Conservation (phyloP, 1,140 invertebrate genomes). For the Drosophila kepulauana region DNA sequence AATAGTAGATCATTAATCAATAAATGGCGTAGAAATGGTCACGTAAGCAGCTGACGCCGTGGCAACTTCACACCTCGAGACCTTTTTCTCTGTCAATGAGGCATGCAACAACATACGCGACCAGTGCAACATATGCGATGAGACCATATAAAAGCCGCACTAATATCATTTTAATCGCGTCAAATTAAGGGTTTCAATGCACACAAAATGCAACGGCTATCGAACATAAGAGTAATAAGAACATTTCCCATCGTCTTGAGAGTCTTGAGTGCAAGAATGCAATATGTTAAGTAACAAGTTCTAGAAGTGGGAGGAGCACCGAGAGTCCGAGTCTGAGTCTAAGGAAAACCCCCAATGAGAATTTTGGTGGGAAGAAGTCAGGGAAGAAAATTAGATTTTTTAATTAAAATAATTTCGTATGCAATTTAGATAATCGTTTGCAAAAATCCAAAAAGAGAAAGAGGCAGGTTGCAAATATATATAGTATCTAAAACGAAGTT, state of each 20-base stretch:
- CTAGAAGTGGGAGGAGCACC: constrained; percentile 9
- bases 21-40: constrained; percentile 59
- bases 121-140: constrained; percentile 58
- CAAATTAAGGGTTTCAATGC: constrained; percentile 77
- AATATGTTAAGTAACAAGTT: constrained; percentile 53
- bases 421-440: constrained; percentile 85
- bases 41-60: constrained; percentile 67
- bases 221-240: constrained; percentile 5
- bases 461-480: constrained; percentile 10
- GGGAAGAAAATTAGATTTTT: constrained; percentile 84
- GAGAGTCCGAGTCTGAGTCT: neutral
- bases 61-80: constrained; percentile 72
- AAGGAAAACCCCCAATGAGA: neutral
- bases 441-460: constrained; percentile 42
- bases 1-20: constrained; percentile 81
- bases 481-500: constrained; percentile 36
- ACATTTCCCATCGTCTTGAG: constrained; percentile 46
- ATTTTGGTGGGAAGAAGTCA: constrained; percentile 26
- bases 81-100: constrained; percentile 42
- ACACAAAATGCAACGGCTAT: constrained; percentile 44
- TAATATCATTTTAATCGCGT: constrained; percentile 83
- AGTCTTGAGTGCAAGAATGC: constrained; percentile 10
- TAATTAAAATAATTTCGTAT: constrained; percentile 85
- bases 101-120: constrained; percentile 39
- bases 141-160: constrained; percentile 24